A percentile compares a stretch with the other conserved stretches of the same genome.
These are phyloP conservation scores for Himalopsyche tibetana DNA, from an alignment of 2,888 invertebrate species.

Conservation along the genomic window DNA sequence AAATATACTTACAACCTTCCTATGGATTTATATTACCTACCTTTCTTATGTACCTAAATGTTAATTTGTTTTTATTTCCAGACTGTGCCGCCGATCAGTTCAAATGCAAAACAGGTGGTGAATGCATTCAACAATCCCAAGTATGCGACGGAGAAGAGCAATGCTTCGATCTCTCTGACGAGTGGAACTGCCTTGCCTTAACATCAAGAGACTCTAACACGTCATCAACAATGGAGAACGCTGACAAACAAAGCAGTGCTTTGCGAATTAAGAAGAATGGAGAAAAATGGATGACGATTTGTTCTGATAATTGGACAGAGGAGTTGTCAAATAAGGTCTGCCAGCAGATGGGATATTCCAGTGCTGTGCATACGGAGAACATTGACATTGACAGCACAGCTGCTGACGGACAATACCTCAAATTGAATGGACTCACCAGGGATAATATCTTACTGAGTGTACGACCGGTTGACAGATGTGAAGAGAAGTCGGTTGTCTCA, in stretches of 20 bases:
- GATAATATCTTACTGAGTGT: constrained; percentile 71
- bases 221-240: constrained; percentile 55
- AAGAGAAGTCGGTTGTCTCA: constrained; percentile 72
- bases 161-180: constrained; percentile 80
- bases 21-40: too few species aligned
- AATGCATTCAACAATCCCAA: constrained; percentile 75
- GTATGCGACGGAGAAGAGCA: constrained; percentile 79
- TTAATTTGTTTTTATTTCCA: constrained; percentile 67
- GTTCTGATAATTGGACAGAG: constrained; percentile 76
- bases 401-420: background rate
- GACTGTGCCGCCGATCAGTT: constrained; percentile 77
- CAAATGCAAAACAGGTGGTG: constrained; percentile 76
- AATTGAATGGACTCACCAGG: constrained; percentile 64
- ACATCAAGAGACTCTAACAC: constrained; percentile 49
- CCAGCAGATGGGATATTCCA: constrained; percentile 75
- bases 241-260: constrained; percentile 39
- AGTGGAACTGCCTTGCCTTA: constrained; percentile 76
- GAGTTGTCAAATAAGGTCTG: constrained; percentile 77
- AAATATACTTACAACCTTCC: too few species aligned
- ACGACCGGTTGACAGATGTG: constrained; percentile 71
- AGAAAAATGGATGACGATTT: constrained; percentile 72
- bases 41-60: too few species aligned
- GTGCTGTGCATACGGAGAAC: constrained; percentile 68
- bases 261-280: constrained; percentile 60
- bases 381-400: constrained; percentile 49